Base-by-base conservation (phyloP, 1,140 invertebrate species). In the Drosophila takahashii region DNA sequence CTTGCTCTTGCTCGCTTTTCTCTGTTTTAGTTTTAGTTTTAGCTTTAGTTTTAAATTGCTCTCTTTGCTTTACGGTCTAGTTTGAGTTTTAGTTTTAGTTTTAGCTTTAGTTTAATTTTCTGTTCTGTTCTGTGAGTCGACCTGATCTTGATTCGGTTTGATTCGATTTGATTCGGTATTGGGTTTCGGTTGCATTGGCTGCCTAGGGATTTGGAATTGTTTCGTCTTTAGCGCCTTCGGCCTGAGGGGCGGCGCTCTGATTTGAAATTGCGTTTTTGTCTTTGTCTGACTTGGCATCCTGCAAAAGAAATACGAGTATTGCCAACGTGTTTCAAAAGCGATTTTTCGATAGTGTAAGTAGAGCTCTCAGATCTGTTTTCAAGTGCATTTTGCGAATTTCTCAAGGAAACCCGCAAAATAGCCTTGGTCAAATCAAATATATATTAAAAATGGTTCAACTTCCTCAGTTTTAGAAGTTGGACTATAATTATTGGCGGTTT, bases 261-360 rank as follows among this genome's bases (percentile, higher is more conserved):
- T 75, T 90, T 79, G 79, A 76, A 79, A 78, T 91, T 78, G 79
- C 75, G 72, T 86, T 81, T 90, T 77, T 85, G 34, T 72, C 64
- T 90, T 90, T 90, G 72, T 87, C 89, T 85, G 65, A 57, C 45
- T 89, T 91, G 76, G 80, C 83, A 89, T 91, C 90, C 90, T 91
- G 90, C 67, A 91, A 91, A 77, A 81, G 73, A 90, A 85, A 72
- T 77, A 81, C 71, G 54, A 64, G 72, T 62, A 74, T 65, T 85
- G 71, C 74, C 71, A 81, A 73, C 67, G 58, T 61, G 16, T 34
- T 71, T 69, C 39, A 56, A 52, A 53, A 69, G 4, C 51, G 16
- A 11, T 13, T 34, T 39, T 22, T 42, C 11, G 3, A 42, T n/a
- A 27, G 6, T 54, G 26, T 34, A 26, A 39, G 18, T 27, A 34